phyloP scores from a whole-genome alignment of 2,797 vertebrate species.

The Stomatorhinus walkeri region DNA sequence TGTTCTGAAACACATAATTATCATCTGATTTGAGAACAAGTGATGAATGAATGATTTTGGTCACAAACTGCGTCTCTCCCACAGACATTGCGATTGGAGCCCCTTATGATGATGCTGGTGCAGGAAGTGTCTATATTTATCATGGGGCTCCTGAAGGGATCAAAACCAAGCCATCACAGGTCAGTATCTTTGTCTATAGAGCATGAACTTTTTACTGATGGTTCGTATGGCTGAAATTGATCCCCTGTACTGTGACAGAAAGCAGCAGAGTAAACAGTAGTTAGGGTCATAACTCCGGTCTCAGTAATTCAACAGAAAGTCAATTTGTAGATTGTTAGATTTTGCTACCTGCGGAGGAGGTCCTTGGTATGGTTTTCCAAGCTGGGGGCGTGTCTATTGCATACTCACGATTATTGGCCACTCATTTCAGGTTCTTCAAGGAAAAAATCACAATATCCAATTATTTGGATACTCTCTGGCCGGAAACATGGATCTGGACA shows the following conservation, averaged over 20 bases:
- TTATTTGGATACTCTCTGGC: constrained; percentile 90
- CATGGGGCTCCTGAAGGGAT: constrained; percentile 69
- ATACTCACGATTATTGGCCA: neutral
- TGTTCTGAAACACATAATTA: neutral
- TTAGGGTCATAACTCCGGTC: neutral
- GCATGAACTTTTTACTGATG: neutral
- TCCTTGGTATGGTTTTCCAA: neutral
- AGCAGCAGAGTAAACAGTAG: neutral
- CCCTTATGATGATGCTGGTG: constrained; percentile 63
- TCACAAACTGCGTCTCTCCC: constrained; percentile 27
- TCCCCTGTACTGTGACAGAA: neutral
- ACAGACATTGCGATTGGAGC: constrained; percentile 93
- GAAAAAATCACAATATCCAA: constrained; percentile 42
- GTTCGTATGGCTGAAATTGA: neutral
- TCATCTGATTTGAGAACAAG: neutral
- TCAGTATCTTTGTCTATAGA: constrained; percentile 39
- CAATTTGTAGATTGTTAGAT: neutral
- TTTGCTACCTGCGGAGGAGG: neutral
- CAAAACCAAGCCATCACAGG: constrained; percentile 67
- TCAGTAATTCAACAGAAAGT: neutral
- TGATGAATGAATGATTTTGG: neutral
- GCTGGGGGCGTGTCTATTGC: neutral
- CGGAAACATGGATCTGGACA: constrained; percentile 91
- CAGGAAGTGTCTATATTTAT: constrained; percentile 80
- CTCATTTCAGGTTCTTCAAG: constrained; percentile 65